Conservation (phyloP, 2,888 invertebrate species). For the Orchesella flavescens region DNA sequence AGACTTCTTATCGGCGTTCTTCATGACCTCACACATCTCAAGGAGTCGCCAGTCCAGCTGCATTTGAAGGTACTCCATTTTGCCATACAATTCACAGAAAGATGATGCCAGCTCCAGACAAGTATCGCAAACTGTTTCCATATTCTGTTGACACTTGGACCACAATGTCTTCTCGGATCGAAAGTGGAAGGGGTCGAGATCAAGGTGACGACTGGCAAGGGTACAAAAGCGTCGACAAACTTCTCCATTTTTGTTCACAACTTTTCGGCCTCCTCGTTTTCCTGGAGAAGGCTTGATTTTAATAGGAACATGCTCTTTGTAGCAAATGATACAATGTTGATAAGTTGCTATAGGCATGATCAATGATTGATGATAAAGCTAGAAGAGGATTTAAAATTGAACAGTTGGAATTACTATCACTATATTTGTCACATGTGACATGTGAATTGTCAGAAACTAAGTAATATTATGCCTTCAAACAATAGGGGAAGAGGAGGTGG, state of each 20-base stretch:
- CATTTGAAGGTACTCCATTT: background rate
- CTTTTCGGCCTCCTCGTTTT: background rate
- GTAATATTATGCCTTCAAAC: too few species aligned
- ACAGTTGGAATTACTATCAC: too few species aligned
- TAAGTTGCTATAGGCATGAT: background rate
- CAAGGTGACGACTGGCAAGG: slow-evolving; percentile 17
- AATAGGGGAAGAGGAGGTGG: too few species aligned
- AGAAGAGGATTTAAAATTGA: too few species aligned
- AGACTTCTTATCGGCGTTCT: slow-evolving; percentile 5
- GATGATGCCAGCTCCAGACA: background rate
- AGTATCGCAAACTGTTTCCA: background rate
- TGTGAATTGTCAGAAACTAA: too few species aligned
- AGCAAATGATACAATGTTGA: slow-evolving; percentile 25
- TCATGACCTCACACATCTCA: slow-evolving; percentile 22
- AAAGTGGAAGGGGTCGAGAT: slow-evolving; percentile 7
- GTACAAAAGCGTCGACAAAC: slow-evolving; percentile 19
- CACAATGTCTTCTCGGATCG: background rate
- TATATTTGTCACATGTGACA: too few species aligned
- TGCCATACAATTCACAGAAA: slow-evolving; percentile 22
- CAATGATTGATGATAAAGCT: too few species aligned
- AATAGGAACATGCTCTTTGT: background rate
- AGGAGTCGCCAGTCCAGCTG: background rate
- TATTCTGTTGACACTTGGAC: background rate
- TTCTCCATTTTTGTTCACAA: slow-evolving; percentile 10
- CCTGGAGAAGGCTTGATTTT: background rate